These are phyloP conservation scores for Oreochromis spilurus DNA, from an alignment of 2,113 vertebrate genomes.

Conservation along the genomic window DNA sequence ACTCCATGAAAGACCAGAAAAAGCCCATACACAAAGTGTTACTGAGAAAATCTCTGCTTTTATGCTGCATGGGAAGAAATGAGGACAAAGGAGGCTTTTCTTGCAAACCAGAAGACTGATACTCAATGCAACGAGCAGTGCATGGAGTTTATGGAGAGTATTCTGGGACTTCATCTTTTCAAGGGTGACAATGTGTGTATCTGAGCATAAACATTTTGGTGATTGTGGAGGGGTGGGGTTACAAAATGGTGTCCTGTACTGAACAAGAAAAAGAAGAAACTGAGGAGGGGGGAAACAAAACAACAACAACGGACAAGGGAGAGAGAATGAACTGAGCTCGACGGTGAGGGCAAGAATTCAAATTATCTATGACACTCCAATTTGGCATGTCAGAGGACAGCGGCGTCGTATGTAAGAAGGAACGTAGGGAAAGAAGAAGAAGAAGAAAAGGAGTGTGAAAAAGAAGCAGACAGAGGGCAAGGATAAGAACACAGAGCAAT, in stretches of 20 bases:
- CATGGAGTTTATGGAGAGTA: background rate
- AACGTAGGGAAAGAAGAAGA: background rate
- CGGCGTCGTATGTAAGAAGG: background rate
- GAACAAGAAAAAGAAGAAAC: background rate
- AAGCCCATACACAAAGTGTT: background rate
- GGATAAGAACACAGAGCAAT: background rate
- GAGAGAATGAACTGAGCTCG: background rate
- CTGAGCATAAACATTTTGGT: constrained; percentile 12
- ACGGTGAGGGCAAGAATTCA: background rate
- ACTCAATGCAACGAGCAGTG: background rate
- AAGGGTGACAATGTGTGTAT: background rate
- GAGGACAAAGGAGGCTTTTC: background rate
- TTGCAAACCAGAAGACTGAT: background rate
- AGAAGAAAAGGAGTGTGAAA: background rate
- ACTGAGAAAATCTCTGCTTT: background rate
- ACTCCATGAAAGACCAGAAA: background rate
- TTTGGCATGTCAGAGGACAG: background rate
- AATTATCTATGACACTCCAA: background rate
- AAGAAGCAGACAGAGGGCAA: background rate
- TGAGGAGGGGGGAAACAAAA: background rate
- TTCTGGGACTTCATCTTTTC: constrained; percentile 2
- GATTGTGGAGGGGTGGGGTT: background rate
- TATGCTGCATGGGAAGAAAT: background rate
- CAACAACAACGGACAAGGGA: background rate
- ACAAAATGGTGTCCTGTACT: constrained; percentile 35